These are phyloP conservation scores for Forbesichthys agassizii DNA, from an alignment of 2,113 vertebrate genomes.

Conservation along the genomic window DNA sequence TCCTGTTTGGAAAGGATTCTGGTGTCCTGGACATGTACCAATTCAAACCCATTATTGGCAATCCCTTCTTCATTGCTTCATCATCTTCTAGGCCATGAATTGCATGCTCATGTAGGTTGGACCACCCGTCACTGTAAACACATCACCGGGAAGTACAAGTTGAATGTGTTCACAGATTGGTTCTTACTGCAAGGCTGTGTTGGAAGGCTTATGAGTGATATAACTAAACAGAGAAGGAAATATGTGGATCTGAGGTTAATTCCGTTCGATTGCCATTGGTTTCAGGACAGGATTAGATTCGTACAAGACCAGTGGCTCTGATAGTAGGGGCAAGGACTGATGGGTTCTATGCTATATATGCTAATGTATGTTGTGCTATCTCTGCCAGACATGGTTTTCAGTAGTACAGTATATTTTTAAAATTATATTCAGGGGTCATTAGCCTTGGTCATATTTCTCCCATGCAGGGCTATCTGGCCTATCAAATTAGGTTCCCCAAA, in stretches of 20 bases:
- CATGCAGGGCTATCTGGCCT: neutral
- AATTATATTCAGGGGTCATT: no score
- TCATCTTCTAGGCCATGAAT: conserved; percentile 28
- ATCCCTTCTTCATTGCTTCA: conserved; percentile 44
- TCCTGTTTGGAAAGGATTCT: conserved; percentile 33
- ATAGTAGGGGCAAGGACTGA: no score
- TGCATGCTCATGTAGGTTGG: conserved; percentile 54
- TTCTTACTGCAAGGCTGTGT: conserved; percentile 45
- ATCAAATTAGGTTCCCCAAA: no score
- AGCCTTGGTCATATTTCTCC: no score
- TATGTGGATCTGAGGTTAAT: conserved; percentile 16
- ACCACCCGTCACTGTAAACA: conserved; percentile 37
- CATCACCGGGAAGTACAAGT: conserved; percentile 27
- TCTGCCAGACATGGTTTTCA: conserved; percentile 44
- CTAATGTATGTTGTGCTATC: conserved; percentile 12
- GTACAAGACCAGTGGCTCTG: no score
- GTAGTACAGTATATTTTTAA: no score
- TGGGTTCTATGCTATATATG: no score
- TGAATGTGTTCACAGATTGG: conserved; percentile 33
- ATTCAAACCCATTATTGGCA: conserved; percentile 55
- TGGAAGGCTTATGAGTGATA: conserved; percentile 30
- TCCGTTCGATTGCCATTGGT: conserved; percentile 50
- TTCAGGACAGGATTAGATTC: conserved; percentile 44
- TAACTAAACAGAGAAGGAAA: conserved; percentile 37
- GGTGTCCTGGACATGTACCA: conserved; percentile 50